These are phyloP conservation scores for Limnephilus marmoratus DNA, from an alignment of 2,888 invertebrate genomes.

Conservation along the genomic window DNA sequence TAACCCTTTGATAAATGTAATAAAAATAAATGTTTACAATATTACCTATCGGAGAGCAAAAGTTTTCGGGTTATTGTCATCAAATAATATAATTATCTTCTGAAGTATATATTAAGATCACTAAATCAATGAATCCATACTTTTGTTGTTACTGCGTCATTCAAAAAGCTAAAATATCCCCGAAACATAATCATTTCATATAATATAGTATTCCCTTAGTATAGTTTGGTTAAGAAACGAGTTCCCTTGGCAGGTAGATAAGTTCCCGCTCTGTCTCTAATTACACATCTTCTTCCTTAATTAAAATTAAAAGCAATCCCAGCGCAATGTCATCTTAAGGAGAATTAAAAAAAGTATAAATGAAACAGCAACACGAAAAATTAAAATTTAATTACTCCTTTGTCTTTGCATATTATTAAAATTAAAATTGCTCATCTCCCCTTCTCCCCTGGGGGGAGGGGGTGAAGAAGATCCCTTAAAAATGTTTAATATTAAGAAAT, in stretches of 20 bases:
- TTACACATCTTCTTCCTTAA: conserved; percentile 63
- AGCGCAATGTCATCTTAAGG: conserved; percentile 51
- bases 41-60: background rate
- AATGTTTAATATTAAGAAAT: conserved; percentile 66
- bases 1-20: too few relatives aligned
- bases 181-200: background rate
- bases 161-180: background rate
- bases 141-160: background rate
- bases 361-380: conserved; percentile 66
- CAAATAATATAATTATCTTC: background rate
- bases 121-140: background rate
- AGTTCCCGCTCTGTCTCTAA: conserved; percentile 54
- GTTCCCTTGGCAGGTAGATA: conserved; percentile 53
- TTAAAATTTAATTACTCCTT: conserved; percentile 66
- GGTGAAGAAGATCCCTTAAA: conserved; percentile 61
- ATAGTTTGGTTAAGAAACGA: background rate
- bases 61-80: background rate
- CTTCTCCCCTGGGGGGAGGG: conserved; percentile 34
- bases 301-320: conserved; percentile 63
- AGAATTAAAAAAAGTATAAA: conserved; percentile 58
- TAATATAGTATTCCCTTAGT: background rate
- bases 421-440: conserved; percentile 58
- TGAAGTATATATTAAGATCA: background rate
- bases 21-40: background rate
- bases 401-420: conserved; percentile 65